Conservation (phyloP, 2,113 vertebrate species). For the Chiloscyllium plagiosum region DNA sequence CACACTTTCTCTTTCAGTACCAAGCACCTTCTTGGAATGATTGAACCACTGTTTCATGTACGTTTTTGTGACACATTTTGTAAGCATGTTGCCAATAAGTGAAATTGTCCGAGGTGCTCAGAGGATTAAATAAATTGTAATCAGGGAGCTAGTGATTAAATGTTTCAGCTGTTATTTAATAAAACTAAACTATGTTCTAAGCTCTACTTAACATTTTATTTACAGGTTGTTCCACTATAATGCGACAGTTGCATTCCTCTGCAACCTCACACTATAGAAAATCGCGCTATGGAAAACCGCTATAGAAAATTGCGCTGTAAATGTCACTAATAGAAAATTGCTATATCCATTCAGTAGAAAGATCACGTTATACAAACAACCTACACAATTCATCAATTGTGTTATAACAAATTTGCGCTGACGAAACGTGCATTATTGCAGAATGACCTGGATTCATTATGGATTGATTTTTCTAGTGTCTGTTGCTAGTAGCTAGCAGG, state of each 20-base stretch:
- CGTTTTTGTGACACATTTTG: neutral
- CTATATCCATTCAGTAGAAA: too few relatives aligned
- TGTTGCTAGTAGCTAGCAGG: neutral
- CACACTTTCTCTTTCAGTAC: neutral
- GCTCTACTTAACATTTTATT: neutral
- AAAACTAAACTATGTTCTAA: neutral
- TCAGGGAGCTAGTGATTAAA: neutral
- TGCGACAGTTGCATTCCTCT: too few relatives aligned
- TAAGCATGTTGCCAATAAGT: neutral
- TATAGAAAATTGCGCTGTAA: too few relatives aligned
- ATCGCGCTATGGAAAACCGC: too few relatives aligned
- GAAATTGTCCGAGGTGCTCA: neutral
- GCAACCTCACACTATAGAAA: too few relatives aligned
- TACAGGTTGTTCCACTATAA: too few relatives aligned
- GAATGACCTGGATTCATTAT: neutral
- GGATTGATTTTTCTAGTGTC: neutral
- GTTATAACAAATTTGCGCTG: too few relatives aligned
- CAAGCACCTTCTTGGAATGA: neutral
- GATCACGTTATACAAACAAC: too few relatives aligned
- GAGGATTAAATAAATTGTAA: neutral
- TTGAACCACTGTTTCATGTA: neutral
- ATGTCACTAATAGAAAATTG: too few relatives aligned
- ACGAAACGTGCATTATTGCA: too few relatives aligned
- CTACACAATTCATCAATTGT: too few relatives aligned
- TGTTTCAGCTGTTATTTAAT: neutral